phyloP scores from a whole-genome alignment of 1,140 invertebrate species.

The Vollenhovia emeryi region DNA sequence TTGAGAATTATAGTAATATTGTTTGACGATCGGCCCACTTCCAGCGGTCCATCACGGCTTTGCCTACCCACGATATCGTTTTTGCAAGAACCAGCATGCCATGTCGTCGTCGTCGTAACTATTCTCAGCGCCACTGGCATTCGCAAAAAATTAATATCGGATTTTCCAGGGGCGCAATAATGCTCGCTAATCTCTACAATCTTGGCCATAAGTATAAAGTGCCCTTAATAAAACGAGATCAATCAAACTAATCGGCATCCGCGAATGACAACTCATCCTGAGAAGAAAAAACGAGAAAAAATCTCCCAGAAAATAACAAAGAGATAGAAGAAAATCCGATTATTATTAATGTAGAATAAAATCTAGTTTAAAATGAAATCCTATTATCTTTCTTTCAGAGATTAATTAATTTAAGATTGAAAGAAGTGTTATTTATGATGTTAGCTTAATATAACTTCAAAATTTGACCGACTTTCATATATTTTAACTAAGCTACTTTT shows the following conservation, averaged over 20 bases:
- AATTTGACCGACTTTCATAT: neutral
- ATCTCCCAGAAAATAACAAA: neutral
- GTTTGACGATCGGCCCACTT: neutral
- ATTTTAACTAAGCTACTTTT: neutral
- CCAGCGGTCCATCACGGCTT: neutral
- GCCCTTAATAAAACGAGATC: neutral
- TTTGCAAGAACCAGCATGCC: neutral
- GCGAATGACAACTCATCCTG: neutral
- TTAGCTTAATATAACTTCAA: neutral
- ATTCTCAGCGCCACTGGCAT: neutral
- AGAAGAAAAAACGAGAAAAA: neutral
- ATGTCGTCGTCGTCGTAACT: neutral
- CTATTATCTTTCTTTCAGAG: neutral
- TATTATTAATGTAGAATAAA: neutral
- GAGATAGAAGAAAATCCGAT: neutral
- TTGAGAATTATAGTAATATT: neutral
- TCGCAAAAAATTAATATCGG: slow-evolving; percentile 46
- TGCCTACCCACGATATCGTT: neutral
- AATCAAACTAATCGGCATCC: neutral
- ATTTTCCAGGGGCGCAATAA: slow-evolving; percentile 18
- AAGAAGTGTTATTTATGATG: neutral
- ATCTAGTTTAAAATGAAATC: neutral
- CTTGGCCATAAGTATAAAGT: neutral
- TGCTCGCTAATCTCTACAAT: neutral
- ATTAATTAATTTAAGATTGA: neutral